These are phyloP conservation scores for Porites australiensis DNA, from an alignment of 64 coral and sea anemone genomes.

Conservation along the genomic window DNA sequence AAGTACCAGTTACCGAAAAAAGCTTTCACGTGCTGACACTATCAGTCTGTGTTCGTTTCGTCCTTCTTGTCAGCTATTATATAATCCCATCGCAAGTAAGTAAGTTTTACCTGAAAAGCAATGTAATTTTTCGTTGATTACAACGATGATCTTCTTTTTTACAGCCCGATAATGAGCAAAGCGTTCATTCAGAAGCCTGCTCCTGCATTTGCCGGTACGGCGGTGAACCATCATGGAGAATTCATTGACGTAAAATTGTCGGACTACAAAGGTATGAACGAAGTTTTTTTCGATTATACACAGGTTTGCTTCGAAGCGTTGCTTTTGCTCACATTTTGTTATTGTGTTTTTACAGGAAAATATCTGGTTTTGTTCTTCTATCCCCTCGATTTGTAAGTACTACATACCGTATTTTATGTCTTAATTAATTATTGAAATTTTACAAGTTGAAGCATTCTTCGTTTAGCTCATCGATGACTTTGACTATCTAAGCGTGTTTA, in stretches of 20 bases:
- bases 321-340: slow-evolving; percentile 3
- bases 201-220: slow-evolving; percentile 86
- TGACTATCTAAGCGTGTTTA: too few species aligned
- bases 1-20: too few species aligned
- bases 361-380: slow-evolving; percentile 98
- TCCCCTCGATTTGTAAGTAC: slow-evolving; percentile 98
- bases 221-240: slow-evolving; percentile 83
- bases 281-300: not conserved
- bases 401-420: not conserved
- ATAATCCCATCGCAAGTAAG: too few species aligned
- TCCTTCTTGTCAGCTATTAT: too few species aligned
- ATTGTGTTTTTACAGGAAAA: slow-evolving; percentile 76
- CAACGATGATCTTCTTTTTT: slow-evolving; percentile 8
- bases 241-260: slow-evolving; percentile 93
- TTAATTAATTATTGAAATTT: not conserved
- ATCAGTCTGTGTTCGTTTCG: too few species aligned
- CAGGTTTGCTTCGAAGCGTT: not conserved
- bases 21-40: too few species aligned
- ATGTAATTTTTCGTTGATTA: not conserved
- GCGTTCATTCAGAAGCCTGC: slow-evolving; percentile 96
- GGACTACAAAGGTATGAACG: slow-evolving; percentile 92
- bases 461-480: too few species aligned
- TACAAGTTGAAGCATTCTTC: not conserved
- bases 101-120: not conserved
- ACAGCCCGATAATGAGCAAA: slow-evolving; percentile 92